Base-by-base conservation (phyloP, 37 sponge, comb jelly and placozoan species). In the Chondrosia reniformis region DNA sequence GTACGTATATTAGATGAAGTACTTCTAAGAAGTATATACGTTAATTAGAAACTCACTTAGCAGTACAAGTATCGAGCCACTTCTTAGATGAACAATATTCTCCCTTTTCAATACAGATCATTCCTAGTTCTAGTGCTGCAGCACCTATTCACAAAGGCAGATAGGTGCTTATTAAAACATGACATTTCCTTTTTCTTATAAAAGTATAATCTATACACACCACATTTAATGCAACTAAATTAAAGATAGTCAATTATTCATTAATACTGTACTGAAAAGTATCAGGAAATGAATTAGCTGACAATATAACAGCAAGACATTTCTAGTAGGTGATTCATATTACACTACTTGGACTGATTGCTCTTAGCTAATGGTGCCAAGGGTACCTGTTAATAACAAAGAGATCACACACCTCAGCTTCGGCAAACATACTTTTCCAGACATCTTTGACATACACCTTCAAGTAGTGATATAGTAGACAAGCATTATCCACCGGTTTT, bases 101-200 rank as follows among this genome's bases (percentile, higher is more conserved):
- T 3, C 83, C 87, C 17, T 28, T 34, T 33, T 80, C 78, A 9
- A 92, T 73, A 33, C 82, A 67, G 45, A 92, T 73, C n/a, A 92
- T 67, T 1, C 86, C 93, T 15, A 88, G 77, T 64, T 89, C 91
- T 77, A 86, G 41, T 36, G 41, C 57, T 21, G 91, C 83, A 57
- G 81, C 87, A 4, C 25, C 42, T 31, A 46, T 27, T 41, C 34
- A 8, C 37, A 36, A 13, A n/a, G n/a, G n/a, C n/a, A n/a, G n/a
- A n/a, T n/a, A n/a, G n/a, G n/a, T n/a, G n/a, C n/a, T n/a, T n/a
- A n/a, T n/a, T n/a, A n/a, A n/a, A n/a, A n/a, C n/a, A n/a, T n/a
- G n/a, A n/a, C n/a, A n/a, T n/a, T n/a, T n/a, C n/a, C n/a, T n/a
- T n/a, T n/a, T n/a, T n/a, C n/a, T n/a, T n/a, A n/a, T n/a, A n/a